Evolutionary conservation across 2,797 vertebrate species (phyloP).

Genomic region (Meda fulgida): DNA sequence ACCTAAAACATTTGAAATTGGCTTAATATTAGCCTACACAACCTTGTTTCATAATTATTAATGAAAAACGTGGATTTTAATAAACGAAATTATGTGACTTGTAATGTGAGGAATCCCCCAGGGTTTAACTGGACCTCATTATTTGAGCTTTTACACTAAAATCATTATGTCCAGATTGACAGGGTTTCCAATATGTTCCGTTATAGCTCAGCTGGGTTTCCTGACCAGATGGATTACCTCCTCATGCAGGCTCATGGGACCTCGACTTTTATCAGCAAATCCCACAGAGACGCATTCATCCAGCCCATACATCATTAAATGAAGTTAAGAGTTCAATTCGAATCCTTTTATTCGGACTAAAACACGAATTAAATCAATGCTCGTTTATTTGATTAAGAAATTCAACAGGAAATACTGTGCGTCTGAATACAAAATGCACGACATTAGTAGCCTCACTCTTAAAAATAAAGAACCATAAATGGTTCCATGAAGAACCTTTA

Average conservation of each 20-base stretch:
- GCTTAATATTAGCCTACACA: neutral
- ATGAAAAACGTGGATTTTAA: conserved; percentile 29
- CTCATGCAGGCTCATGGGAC: conserved; percentile 50
- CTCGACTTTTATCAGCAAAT: conserved; percentile 54
- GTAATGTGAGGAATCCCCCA: conserved; percentile 25
- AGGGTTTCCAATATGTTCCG: conserved; percentile 53
- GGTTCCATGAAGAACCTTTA: too few relatives aligned
- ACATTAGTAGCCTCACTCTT: neutral
- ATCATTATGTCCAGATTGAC: conserved; percentile 64
- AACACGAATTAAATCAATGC: conserved; percentile 3
- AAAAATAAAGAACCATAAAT: too few relatives aligned
- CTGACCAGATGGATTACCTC: conserved; percentile 58
- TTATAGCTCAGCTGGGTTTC: conserved; percentile 57
- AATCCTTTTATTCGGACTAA: conserved; percentile 1
- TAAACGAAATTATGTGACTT: conserved; percentile 1
- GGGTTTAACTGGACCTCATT: conserved; percentile 58
- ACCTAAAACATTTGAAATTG: neutral
- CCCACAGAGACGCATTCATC: conserved; percentile 50
- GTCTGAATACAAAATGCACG: neutral
- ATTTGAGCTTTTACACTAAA: conserved; percentile 65
- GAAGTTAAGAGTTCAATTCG: conserved; percentile 38
- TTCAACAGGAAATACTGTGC: neutral
- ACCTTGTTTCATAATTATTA: neutral
- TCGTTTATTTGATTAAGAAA: neutral
- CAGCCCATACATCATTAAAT: conserved; percentile 55